These are phyloP conservation scores for Gila robusta DNA, from an alignment of 2,797 vertebrate species.

Conservation along the genomic window DNA sequence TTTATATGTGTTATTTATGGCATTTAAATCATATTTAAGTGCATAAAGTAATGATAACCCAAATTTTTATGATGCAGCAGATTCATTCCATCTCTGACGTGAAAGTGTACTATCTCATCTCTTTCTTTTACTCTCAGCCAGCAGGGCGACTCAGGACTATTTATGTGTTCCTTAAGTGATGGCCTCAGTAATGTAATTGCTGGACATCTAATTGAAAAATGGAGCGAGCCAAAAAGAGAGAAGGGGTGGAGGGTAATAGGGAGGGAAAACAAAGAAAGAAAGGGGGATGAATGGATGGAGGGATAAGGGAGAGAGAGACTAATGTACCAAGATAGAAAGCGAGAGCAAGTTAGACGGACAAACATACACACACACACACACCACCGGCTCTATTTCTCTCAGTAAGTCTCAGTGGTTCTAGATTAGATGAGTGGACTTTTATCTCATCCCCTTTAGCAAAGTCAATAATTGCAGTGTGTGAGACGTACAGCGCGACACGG, in stretches of 20 bases:
- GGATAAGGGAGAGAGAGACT: constrained; percentile 7
- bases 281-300: constrained; percentile 22
- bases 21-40: constrained; percentile 9
- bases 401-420: constrained; percentile 70
- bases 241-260: neutral
- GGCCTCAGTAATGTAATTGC: constrained; percentile 77
- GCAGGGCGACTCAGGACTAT: constrained; percentile 67
- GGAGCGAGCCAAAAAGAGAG: constrained; percentile 39
- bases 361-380: constrained; percentile 14
- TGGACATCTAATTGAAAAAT: constrained; percentile 72
- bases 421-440: constrained; percentile 73
- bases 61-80: constrained; percentile 3
- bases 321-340: constrained; percentile 24
- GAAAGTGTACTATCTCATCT: constrained; percentile 52
- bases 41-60: neutral
- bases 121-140: constrained; percentile 54
- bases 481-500: constrained; percentile 49
- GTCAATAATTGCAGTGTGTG: constrained; percentile 70
- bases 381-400: constrained; percentile 74
- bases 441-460: constrained; percentile 74
- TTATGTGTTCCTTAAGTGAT: constrained; percentile 78
- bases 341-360: neutral
- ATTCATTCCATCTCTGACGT: constrained; percentile 32
- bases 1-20: neutral
- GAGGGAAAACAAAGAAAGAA: constrained; percentile 34